Percentiles rank a stretch among this genome's conserved stretches.
These are phyloP conservation scores for Smithornis capensis DNA, from an alignment of 2,113 vertebrate genomes.

Conservation along the genomic window DNA sequence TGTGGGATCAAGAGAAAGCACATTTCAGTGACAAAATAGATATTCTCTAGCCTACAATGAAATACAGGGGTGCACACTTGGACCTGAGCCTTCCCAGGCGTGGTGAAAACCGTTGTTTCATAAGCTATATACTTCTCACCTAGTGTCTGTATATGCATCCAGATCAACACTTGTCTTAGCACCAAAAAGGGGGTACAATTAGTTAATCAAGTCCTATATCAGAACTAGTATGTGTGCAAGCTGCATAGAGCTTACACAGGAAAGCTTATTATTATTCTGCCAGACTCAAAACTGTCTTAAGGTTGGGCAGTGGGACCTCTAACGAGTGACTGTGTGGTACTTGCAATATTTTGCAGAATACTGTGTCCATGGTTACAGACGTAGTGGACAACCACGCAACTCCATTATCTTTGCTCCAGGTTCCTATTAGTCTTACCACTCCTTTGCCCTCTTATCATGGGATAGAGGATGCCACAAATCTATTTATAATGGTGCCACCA, in stretches of 20 bases:
- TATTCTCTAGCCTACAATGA: neutral
- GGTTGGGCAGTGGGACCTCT: neutral
- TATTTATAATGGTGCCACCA: neutral
- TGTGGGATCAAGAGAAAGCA: neutral
- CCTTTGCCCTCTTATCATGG: neutral
- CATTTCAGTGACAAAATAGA: neutral
- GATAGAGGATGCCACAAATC: neutral
- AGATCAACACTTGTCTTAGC: neutral
- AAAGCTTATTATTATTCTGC: neutral
- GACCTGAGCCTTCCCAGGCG: neutral
- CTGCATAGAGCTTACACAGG: neutral
- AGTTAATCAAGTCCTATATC: neutral
- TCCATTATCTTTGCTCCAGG: neutral
- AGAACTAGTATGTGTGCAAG: neutral
- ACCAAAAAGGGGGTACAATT: neutral
- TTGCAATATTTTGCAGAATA: neutral
- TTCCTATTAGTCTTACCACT: neutral
- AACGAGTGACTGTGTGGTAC: neutral
- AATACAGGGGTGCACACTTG: accelerated
- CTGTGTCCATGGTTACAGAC: neutral
- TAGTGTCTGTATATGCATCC: neutral
- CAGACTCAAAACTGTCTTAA: neutral
- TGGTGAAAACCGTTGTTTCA: neutral
- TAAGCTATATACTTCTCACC: neutral
- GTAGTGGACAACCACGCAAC: neutral